Conservation (phyloP, 2,113 vertebrate genomes). For the Sclerurus mexicanus region DNA sequence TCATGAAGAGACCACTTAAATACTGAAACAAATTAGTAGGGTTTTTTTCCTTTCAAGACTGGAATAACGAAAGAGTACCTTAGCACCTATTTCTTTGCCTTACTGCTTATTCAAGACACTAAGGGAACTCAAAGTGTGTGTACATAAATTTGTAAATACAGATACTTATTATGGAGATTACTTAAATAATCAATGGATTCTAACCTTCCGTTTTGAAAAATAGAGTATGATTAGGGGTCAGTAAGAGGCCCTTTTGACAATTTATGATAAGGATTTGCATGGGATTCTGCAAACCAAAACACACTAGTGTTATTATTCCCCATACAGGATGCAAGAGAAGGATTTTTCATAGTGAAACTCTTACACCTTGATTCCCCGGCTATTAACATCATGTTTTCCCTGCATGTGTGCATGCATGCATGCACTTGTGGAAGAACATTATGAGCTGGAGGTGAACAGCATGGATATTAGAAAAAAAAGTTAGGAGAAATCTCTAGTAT, state of each 20-base stretch:
- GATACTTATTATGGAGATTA: not conserved
- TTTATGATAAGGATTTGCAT: not conserved
- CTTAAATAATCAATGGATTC: not conserved
- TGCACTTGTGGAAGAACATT: not conserved
- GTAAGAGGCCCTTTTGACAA: not conserved
- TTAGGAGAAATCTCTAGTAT: not conserved
- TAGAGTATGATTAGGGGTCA: not conserved
- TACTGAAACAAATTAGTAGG: not conserved
- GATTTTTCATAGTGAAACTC: not conserved
- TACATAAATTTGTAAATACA: not conserved
- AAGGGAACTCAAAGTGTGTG: not conserved
- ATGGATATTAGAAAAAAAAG: not conserved
- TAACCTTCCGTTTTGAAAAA: not conserved
- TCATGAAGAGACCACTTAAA: not conserved
- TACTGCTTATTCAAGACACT: not conserved
- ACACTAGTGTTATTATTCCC: not conserved
- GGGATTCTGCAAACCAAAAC: not conserved
- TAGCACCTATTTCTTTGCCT: not conserved
- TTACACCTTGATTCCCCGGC: not conserved
- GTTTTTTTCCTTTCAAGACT: not conserved
- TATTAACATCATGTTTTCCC: not conserved
- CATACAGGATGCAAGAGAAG: not conserved
- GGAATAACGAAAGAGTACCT: not conserved
- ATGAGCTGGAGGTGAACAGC: not conserved
- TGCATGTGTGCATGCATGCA: not conserved